Evolutionary conservation across 2,113 vertebrate species (phyloP), one percentile per base, ranked within the genome.

Genomic region (Emydocephalus ijimae): DNA sequence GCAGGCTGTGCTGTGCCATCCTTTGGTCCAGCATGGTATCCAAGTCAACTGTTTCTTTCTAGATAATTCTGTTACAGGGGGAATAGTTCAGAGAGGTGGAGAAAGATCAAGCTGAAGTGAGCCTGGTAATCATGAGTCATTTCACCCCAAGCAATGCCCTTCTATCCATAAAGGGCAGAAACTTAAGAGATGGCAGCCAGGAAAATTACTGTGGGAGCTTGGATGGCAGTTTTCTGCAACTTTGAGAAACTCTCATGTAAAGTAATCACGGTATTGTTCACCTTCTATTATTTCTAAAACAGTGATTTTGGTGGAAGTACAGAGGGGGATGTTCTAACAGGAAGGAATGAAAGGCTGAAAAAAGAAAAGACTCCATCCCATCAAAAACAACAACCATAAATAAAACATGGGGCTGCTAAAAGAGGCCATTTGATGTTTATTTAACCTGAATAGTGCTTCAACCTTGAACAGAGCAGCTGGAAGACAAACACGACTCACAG

Each of bases 391-490:
- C 94, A 95, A 94, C 91, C 89, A 95, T 96, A 92, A 97, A 96
- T 97, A 97, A 97, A 97, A 94, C 91, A 96, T 96, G 94, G 94
- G 64, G 85, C 90, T 94, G 97, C 95, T 92, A 94, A 96, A 97
- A 95, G 86, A 92, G 89, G 95, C 50, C 74, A 69, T 85, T 92
- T 94, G 93, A 96, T 94, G 87, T 93, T 95, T 95, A 96, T 95
- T 93, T 95, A 94, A 94, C 89, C 91, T 90, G 95, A 96, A 96
- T 95, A 95, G 29, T 85, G 92, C 93, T 91, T 92, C 92, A 94
- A 92, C 87, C 92, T 95, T 94, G 91, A 94, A 69, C 18, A 26
- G 10, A 92, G 93, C 39, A 96, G 85, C 93, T 95, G 93, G 91
- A 96, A 92, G 34, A 91, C 93, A 81, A 94, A 93, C 26, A 91